phyloP scores from a whole-genome alignment of 2,113 vertebrate genomes.

The Cromileptes altivelis region DNA sequence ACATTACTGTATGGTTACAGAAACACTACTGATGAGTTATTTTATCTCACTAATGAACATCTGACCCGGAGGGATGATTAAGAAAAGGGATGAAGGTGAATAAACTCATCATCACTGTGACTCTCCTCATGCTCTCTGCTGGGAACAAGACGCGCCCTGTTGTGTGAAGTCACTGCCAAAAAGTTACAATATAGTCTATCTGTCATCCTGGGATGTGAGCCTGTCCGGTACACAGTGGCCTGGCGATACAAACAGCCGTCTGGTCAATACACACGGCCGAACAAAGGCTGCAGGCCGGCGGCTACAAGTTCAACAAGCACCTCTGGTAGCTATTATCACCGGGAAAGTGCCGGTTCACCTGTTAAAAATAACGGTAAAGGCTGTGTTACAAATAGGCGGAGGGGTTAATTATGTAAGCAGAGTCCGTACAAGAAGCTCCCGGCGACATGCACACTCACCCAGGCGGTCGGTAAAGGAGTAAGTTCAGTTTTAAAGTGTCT shows the following conservation, averaged over 20 bases:
- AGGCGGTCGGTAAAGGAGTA: background rate
- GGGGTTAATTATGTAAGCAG: constrained; percentile 75
- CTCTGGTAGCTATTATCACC: background rate
- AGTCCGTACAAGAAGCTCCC: constrained; percentile 35
- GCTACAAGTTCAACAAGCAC: constrained; percentile 26
- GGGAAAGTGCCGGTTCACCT: constrained; percentile 73
- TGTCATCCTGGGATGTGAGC: constrained; percentile 23
- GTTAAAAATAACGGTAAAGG: constrained; percentile 83
- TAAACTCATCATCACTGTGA: background rate
- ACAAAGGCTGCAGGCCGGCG: constrained; percentile 55
- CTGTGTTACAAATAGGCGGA: constrained; percentile 49
- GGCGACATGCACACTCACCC: constrained; percentile 35
- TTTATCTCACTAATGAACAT: background rate
- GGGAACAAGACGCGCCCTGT: constrained; percentile 16
- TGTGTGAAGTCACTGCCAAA: constrained; percentile 8
- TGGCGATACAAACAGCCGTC: constrained; percentile 19
- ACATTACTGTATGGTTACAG: background rate
- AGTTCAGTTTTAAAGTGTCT: background rate
- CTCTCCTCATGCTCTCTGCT: background rate
- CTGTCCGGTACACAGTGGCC: background rate
- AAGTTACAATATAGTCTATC: constrained; percentile 21
- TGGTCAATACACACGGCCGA: constrained; percentile 44
- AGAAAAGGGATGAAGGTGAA: background rate
- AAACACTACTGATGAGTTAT: background rate
- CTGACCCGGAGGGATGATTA: background rate